These are phyloP conservation scores for Polyommatus icarus DNA, from an alignment of 2,888 invertebrate species.

Conservation along the genomic window DNA sequence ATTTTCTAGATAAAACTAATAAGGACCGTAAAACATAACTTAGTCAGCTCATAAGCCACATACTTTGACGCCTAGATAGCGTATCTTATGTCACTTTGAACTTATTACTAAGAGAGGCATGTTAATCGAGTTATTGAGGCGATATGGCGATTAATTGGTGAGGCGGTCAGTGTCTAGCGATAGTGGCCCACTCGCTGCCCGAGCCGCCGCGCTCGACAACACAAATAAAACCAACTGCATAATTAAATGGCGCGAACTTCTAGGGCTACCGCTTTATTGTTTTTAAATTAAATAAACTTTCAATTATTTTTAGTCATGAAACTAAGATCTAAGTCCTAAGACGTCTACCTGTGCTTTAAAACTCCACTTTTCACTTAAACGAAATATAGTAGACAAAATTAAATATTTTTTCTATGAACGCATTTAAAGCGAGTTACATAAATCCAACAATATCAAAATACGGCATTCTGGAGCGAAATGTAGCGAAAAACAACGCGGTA, in stretches of 20 bases:
- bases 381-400: too few relatives aligned
- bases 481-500: too few relatives aligned
- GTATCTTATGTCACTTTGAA: constrained; percentile 31
- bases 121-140: constrained; percentile 41
- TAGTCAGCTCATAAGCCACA: background rate
- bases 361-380: background rate
- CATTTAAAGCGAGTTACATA: background rate
- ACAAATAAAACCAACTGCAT: constrained; percentile 64
- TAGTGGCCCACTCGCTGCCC: constrained; percentile 35
- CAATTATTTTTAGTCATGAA: background rate
- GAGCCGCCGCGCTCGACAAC: constrained; percentile 27
- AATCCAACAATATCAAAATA: too few relatives aligned
- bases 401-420: background rate
- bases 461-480: too few relatives aligned
- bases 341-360: background rate
- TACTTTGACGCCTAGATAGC: constrained; percentile 18
- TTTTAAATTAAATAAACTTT: background rate
- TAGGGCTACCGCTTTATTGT: constrained; percentile 3
- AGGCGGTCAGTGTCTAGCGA: constrained; percentile 44
- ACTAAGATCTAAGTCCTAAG: background rate
- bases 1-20: background rate
- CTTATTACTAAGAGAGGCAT: constrained; percentile 35
- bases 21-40: constrained; percentile 44
- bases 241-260: constrained; percentile 58
- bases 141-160: constrained; percentile 51